Conservation (phyloP, 2,888 invertebrate genomes). For the Xiphydria camelus region DNA sequence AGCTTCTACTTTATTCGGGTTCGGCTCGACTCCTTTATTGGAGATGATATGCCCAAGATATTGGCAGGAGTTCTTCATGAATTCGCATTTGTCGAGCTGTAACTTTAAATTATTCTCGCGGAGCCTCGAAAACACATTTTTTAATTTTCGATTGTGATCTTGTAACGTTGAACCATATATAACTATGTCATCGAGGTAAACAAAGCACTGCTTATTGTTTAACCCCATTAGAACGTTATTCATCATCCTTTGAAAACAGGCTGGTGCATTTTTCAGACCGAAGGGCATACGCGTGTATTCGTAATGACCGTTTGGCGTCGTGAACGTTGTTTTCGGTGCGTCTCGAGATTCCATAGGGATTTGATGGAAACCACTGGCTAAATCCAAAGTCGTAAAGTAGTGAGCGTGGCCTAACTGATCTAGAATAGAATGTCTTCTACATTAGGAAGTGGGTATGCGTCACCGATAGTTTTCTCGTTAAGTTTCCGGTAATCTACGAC, state of each 20-base stretch:
- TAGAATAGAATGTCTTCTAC: slow-evolving; percentile 48
- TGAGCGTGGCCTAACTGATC: slow-evolving; percentile 45
- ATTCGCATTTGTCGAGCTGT: too few relatives aligned
- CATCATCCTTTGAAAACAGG: slow-evolving; percentile 52
- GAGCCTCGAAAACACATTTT: too few relatives aligned
- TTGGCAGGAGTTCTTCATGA: too few relatives aligned
- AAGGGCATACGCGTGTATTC: slow-evolving; percentile 43
- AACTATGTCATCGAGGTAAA: slow-evolving; percentile 21
- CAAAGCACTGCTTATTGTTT: slow-evolving; percentile 11
- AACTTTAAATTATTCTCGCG: too few relatives aligned
- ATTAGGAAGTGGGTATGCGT: slow-evolving; percentile 43
- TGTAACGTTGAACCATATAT: too few relatives aligned
- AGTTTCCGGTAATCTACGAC: slow-evolving; percentile 7
- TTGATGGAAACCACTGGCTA: slow-evolving; percentile 52
- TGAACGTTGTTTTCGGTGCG: slow-evolving; percentile 48
- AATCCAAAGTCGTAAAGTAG: slow-evolving; percentile 50
- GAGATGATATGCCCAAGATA: slow-evolving; percentile 31
- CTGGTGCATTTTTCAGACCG: slow-evolving; percentile 51
- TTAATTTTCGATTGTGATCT: too few relatives aligned
- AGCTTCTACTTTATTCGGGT: too few relatives aligned
- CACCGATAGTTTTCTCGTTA: slow-evolving; percentile 9
- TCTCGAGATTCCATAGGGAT: slow-evolving; percentile 39
- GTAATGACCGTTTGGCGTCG: slow-evolving; percentile 38
- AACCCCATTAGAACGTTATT: slow-evolving; percentile 38
- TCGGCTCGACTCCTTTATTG: slow-evolving; percentile 22